Conservation (phyloP, 2,888 invertebrate species). For the Oscheius sp. region DNA sequence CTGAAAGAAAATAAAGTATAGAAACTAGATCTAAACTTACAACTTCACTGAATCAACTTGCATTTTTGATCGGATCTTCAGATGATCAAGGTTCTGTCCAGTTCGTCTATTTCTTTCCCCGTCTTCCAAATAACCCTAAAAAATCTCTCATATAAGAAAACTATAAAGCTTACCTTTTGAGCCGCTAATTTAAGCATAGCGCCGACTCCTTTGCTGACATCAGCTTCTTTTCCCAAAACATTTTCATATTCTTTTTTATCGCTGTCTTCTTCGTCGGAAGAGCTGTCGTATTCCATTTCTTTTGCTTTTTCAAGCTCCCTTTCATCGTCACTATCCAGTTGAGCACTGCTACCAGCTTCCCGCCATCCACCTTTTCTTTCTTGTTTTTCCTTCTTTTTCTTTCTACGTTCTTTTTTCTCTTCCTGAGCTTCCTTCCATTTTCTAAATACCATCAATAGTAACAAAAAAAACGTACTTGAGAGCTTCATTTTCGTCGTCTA, state of each 20-base stretch:
- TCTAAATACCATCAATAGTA: constrained; percentile 17
- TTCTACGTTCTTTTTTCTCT: constrained; percentile 39
- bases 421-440: constrained; percentile 46
- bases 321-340: constrained; percentile 54
- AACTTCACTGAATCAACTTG: constrained; percentile 57
- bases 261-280: constrained; percentile 42
- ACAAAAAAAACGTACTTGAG: constrained; percentile 19
- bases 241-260: constrained; percentile 50
- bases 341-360: constrained; percentile 36
- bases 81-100: constrained; percentile 60
- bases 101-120: constrained; percentile 42
- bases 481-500: constrained; percentile 37
- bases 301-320: constrained; percentile 47
- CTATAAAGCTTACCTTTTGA: constrained; percentile 40
- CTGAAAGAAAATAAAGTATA: constrained; percentile 42
- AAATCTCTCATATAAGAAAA: not conserved
- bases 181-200: constrained; percentile 67
- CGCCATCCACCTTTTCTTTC: constrained; percentile 38
- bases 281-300: constrained; percentile 31
- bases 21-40: constrained; percentile 42
- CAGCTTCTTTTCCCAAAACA: constrained; percentile 65
- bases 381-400: constrained; percentile 27
- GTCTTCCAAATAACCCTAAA: constrained; percentile 51
- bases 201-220: constrained; percentile 71
- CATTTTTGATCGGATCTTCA: constrained; percentile 57